A percentile compares a stretch with the other conserved stretches of the same genome.
Conservation (phyloP, 2,888 invertebrate genomes). For the Netelia melanura region DNA sequence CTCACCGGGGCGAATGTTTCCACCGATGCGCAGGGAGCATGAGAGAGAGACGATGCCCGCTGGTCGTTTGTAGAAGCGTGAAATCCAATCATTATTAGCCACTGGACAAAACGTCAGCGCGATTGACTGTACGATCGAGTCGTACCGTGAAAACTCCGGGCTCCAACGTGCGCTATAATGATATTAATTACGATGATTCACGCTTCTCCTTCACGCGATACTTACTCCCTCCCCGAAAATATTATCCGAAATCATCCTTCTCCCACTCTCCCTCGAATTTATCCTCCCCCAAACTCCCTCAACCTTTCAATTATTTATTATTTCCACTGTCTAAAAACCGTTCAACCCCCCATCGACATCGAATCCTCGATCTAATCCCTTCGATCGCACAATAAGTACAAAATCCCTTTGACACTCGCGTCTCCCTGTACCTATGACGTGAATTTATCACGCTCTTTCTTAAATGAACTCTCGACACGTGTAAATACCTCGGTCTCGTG, state of each 20-base stretch:
- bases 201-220: background rate
- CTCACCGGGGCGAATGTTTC: background rate
- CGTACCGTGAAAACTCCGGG: background rate
- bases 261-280: too few species aligned
- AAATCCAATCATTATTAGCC: slow-evolving; percentile 65
- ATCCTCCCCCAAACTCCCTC: too few species aligned
- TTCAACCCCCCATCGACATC: background rate
- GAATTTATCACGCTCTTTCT: slow-evolving; percentile 24
- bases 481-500: slow-evolving; percentile 33
- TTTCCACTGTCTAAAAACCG: too few species aligned
- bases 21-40: background rate
- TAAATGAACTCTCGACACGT: slow-evolving; percentile 14
- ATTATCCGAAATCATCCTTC: too few species aligned
- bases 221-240: background rate
- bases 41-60: background rate
- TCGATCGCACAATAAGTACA: background rate
- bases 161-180: background rate
- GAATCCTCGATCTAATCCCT: background rate
- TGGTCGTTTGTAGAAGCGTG: slow-evolving; percentile 52
- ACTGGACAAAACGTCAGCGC: slow-evolving; percentile 46
- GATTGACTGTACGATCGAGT: slow-evolving; percentile 30
- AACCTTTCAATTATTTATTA: too few species aligned
- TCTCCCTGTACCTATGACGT: background rate
- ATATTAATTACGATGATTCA: slow-evolving; percentile 30
- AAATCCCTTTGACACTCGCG: background rate